Evolutionary conservation across 1,140 invertebrate genomes (phyloP).

Genomic region (Zaprionus gabonicus): DNA sequence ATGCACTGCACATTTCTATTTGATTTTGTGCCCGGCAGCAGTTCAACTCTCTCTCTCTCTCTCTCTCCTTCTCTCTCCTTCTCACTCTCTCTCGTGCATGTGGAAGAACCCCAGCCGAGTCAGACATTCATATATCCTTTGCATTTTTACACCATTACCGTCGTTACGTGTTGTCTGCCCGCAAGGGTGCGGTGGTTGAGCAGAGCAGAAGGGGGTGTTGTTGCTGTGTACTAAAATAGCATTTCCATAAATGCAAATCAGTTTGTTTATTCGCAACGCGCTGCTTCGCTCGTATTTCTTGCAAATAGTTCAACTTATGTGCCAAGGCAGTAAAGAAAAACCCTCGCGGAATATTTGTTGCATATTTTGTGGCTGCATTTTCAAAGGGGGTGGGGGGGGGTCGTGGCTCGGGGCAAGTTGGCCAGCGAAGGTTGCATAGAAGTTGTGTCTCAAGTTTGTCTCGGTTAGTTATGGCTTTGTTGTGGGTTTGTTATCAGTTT

Average conservation of each 20-base stretch:
- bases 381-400: not conserved
- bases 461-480: conserved; percentile 7
- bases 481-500: conserved; percentile 11
- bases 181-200: not conserved
- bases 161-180: conserved; percentile 49
- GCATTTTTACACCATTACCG: conserved; percentile 72
- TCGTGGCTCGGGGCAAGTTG: conserved; percentile 30
- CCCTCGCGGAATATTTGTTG: conserved; percentile 51
- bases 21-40: conserved; percentile 50
- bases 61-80: not conserved
- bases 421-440: conserved; percentile 21
- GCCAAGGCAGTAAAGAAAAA: conserved; percentile 22
- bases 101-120: conserved; percentile 9
- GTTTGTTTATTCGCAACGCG: conserved; percentile 70
- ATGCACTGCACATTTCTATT: conserved; percentile 67
- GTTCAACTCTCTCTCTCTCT: not conserved
- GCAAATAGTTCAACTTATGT: conserved; percentile 76
- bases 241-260: conserved; percentile 83
- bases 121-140: conserved; percentile 66
- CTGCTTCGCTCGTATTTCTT: conserved; percentile 58
- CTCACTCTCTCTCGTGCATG: conserved; percentile 9
- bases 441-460: conserved; percentile 17
- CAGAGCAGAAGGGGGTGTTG: not conserved
- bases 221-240: conserved; percentile 61
- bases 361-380: conserved; percentile 40